Percentiles rank a stretch among this genome's conserved stretches.
Evolutionary conservation across 2,888 invertebrate genomes (phyloP).

Genomic region (Halictus quadricinctus): DNA sequence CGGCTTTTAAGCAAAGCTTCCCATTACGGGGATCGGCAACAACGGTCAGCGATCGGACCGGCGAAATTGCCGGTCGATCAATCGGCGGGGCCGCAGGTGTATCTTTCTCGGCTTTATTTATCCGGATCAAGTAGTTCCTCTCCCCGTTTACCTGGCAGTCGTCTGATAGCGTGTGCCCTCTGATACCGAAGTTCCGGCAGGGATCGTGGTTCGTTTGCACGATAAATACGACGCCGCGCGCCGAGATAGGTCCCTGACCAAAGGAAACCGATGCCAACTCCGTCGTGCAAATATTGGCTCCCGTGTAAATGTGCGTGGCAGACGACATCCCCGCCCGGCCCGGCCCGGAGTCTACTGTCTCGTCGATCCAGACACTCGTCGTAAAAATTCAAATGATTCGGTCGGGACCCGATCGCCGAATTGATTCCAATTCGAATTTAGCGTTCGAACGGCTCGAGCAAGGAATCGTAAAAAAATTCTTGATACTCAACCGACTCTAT

Average conservation of each 20-base stretch:
- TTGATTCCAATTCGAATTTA: neutral
- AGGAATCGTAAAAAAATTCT: neutral
- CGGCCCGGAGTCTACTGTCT: neutral
- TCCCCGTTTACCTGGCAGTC: slow-evolving; percentile 23
- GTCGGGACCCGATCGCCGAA: neutral
- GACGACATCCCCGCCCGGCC: neutral
- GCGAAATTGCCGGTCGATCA: slow-evolving; percentile 37
- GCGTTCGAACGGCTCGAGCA: too few relatives aligned
- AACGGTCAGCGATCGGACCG: slow-evolving; percentile 17
- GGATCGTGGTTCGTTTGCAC: slow-evolving; percentile 59
- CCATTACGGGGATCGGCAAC: neutral
- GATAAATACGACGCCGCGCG: slow-evolving; percentile 62
- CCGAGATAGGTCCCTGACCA: slow-evolving; percentile 48
- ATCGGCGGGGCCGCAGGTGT: slow-evolving; percentile 22
- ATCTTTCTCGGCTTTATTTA: slow-evolving; percentile 51
- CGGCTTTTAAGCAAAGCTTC: slow-evolving; percentile 8
- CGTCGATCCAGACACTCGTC: neutral
- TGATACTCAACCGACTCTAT: neutral
- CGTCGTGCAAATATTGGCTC: slow-evolving; percentile 62
- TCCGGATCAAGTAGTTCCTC: slow-evolving; percentile 44
- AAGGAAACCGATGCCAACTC: slow-evolving; percentile 64
- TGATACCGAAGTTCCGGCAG: slow-evolving; percentile 37
- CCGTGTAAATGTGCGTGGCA: slow-evolving; percentile 52
- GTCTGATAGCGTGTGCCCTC: slow-evolving; percentile 27
- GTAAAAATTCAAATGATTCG: slow-evolving; percentile 1